Evolutionary conservation across 2,888 invertebrate species (phyloP).

Genomic region (Melinaea marsaeus): DNA sequence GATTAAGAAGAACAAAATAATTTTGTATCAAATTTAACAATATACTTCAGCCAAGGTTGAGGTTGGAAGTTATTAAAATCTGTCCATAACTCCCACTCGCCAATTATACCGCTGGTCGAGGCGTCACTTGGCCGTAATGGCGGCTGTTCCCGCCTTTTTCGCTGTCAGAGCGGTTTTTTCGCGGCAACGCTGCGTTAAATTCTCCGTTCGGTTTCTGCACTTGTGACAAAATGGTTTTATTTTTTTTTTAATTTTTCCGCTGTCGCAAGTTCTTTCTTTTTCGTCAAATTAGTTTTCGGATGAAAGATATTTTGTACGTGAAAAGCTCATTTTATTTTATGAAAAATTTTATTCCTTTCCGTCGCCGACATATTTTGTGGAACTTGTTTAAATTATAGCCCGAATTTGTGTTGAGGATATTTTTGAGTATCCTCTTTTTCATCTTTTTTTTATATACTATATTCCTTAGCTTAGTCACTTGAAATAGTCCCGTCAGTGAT

Average conservation of each 20-base stretch:
- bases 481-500: too few relatives aligned
- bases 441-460: too few relatives aligned
- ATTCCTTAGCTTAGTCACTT: too few relatives aligned
- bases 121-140: conserved; percentile 83
- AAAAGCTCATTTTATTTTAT: too few relatives aligned
- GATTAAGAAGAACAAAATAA: conserved; percentile 39
- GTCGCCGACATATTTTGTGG: too few relatives aligned
- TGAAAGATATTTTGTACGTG: too few relatives aligned
- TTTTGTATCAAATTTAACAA: conserved; percentile 18
- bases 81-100: conserved; percentile 54
- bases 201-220: conserved; percentile 40
- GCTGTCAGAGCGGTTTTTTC: conserved; percentile 74
- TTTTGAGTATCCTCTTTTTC: too few relatives aligned
- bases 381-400: too few relatives aligned
- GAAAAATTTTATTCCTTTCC: too few relatives aligned
- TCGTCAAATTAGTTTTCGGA: too few relatives aligned
- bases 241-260: conserved; percentile 32
- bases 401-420: too few relatives aligned
- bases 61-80: conserved; percentile 50
- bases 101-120: conserved; percentile 56
- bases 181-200: conserved; percentile 58
- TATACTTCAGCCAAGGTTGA: conserved; percentile 15
- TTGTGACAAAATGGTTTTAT: conserved; percentile 33
- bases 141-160: conserved; percentile 73
- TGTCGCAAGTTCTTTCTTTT: too few relatives aligned